These are phyloP conservation scores for Anthrax anthrax DNA, from an alignment of 2,888 invertebrate genomes.

Conservation along the genomic window DNA sequence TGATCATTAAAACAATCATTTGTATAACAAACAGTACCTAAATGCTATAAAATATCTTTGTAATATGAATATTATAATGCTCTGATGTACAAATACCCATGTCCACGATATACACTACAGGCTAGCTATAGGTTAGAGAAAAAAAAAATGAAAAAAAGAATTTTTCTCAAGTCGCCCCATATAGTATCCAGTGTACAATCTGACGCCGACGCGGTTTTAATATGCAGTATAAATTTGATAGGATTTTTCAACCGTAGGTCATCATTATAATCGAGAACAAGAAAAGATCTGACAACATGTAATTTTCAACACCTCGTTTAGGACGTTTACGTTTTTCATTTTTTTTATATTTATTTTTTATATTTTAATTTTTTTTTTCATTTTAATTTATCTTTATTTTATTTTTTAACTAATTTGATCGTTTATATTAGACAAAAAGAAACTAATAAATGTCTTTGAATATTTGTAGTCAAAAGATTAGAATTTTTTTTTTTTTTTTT, in stretches of 20 bases:
- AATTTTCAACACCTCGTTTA: slow-evolving; percentile 1
- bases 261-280: neutral
- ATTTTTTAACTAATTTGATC: neutral
- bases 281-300: neutral
- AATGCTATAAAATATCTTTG: too few relatives aligned
- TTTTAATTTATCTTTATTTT: neutral
- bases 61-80: too few relatives aligned
- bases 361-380: neutral
- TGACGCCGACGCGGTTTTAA: neutral
- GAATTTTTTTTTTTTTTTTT: too few relatives aligned
- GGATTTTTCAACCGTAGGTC: neutral
- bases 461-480: too few relatives aligned
- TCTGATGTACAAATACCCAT: too few relatives aligned
- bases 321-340: neutral
- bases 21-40: too few relatives aligned
- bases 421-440: too few relatives aligned
- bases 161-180: neutral
- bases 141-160: neutral
- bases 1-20: too few relatives aligned
- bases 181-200: too few relatives aligned
- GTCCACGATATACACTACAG: too few relatives aligned
- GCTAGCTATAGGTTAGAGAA: too few relatives aligned
- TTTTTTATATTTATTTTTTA: neutral
- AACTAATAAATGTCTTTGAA: too few relatives aligned
- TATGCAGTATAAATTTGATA: neutral